Evolutionary conservation across 2,888 invertebrate species (phyloP).

Genomic region (Cephus rjabovi): DNA sequence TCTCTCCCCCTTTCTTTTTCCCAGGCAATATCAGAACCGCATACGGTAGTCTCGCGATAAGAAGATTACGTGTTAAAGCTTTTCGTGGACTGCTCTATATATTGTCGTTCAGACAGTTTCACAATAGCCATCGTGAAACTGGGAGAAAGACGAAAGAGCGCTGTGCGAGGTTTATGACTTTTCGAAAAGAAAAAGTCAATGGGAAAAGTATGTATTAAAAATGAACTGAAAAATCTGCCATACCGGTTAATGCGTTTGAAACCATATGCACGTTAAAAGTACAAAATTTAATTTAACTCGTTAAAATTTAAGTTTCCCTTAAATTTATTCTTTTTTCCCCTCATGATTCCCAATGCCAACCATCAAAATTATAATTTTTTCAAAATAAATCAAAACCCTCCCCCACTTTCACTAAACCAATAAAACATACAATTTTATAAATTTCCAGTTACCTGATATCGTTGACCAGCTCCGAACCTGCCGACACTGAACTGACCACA

Average conservation of each 20-base stretch:
- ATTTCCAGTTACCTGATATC: too few species aligned
- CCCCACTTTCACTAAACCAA: too few species aligned
- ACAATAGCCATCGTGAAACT: neutral
- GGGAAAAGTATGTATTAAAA: neutral
- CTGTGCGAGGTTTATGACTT: neutral
- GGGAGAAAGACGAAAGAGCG: neutral
- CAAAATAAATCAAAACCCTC: too few species aligned
- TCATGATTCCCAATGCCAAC: too few species aligned
- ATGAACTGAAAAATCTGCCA: neutral
- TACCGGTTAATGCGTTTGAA: neutral
- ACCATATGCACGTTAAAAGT: neutral
- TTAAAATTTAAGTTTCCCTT: neutral
- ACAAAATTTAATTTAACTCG: neutral
- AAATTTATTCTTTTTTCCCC: neutral
- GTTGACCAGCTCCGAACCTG: too few species aligned
- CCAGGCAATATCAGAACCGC: neutral
- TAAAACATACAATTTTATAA: too few species aligned
- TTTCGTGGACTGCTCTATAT: neutral
- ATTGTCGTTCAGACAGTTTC: neutral
- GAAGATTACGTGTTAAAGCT: neutral
- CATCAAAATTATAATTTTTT: too few species aligned
- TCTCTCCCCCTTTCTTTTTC: neutral
- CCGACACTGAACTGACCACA: too few species aligned
- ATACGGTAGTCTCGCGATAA: neutral
- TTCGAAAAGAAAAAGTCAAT: neutral